phyloP scores from a whole-genome alignment of 2,113 vertebrate species.

The Dromaius novaehollandiae region DNA sequence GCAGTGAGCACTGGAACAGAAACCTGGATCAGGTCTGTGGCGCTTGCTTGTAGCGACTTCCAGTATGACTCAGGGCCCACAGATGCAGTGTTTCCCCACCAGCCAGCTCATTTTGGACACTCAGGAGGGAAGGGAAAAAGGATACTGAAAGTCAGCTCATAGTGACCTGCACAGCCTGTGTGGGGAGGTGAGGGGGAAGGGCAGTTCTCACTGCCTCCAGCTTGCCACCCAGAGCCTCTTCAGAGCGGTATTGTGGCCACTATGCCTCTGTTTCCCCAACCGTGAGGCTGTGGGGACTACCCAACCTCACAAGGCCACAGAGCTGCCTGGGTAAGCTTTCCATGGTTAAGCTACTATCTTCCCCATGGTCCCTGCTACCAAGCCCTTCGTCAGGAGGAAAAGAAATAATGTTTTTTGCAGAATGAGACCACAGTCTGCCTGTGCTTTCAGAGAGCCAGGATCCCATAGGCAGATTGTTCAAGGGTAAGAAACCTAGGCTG shows the following conservation, averaged over 20 bases:
- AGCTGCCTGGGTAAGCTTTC: background rate
- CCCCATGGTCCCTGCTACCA: background rate
- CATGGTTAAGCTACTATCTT: background rate
- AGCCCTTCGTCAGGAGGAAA: background rate
- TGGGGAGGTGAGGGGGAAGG: background rate
- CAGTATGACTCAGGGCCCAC: background rate
- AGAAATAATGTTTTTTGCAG: background rate
- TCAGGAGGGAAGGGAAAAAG: background rate
- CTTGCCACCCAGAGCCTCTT: accelerated
- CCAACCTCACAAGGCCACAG: background rate
- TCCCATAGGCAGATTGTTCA: background rate
- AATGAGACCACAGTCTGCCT: background rate
- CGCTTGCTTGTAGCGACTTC: background rate
- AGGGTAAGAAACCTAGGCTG: background rate
- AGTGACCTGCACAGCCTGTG: background rate
- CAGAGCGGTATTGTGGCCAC: background rate
- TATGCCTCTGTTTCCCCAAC: background rate
- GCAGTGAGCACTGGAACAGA: background rate
- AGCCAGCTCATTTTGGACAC: background rate
- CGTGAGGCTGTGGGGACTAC: background rate
- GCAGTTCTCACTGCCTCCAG: background rate
- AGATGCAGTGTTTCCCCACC: background rate
- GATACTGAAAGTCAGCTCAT: background rate
- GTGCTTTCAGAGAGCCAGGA: background rate
- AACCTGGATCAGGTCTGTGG: too few species aligned